phyloP scores from a whole-genome alignment of 1,140 invertebrate species.

The Thaumatotibia leucotreta region DNA sequence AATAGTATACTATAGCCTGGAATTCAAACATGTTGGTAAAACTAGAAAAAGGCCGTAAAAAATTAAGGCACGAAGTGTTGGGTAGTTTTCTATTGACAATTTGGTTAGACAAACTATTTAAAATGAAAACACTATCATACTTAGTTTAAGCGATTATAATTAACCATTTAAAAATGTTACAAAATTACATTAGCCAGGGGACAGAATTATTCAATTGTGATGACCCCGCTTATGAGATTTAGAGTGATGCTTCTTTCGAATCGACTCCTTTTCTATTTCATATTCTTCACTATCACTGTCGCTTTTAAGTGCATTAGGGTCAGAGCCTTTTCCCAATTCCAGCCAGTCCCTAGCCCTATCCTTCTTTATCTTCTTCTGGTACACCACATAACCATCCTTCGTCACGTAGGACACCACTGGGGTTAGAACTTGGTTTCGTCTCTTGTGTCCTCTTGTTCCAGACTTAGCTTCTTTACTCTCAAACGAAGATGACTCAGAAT shows the following conservation, averaged over 20 bases:
- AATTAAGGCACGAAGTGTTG: too few species aligned
- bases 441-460: slow-evolving; percentile 11
- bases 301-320: slow-evolving; percentile 16
- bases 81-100: too few species aligned
- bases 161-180: neutral
- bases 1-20: too few species aligned
- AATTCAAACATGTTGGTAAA: too few species aligned
- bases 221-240: neutral
- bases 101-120: too few species aligned
- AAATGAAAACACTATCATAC: too few species aligned
- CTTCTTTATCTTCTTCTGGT: slow-evolving; percentile 58
- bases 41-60: too few species aligned
- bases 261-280: neutral
- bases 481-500: slow-evolving; percentile 24
- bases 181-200: neutral
- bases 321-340: slow-evolving; percentile 26
- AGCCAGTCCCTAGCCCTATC: slow-evolving; percentile 53
- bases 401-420: slow-evolving; percentile 48
- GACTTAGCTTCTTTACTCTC: slow-evolving; percentile 15
- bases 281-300: slow-evolving; percentile 8
- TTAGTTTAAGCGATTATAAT: neutral
- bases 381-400: slow-evolving; percentile 51
- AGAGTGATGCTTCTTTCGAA: neutral
- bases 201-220: too few species aligned
- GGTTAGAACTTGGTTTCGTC: slow-evolving; percentile 28